A percentile compares a stretch with the other conserved stretches of the same genome.
phyloP scores from a whole-genome alignment of 1,140 invertebrate genomes.

The Sogatella furcifera region DNA sequence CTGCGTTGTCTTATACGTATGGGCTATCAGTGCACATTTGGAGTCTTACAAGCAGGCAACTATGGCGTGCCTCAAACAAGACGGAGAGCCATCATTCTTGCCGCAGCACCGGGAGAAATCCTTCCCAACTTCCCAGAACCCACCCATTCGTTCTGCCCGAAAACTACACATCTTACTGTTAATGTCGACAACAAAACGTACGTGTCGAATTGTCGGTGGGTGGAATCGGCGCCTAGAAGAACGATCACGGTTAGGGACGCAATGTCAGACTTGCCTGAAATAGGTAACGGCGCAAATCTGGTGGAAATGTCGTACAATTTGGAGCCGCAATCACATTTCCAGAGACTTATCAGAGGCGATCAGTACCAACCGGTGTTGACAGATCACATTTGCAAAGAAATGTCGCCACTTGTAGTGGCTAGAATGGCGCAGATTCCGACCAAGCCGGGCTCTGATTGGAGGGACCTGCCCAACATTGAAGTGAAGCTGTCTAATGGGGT shows the following conservation, averaged over 20 bases:
- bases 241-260: constrained; percentile 69
- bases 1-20: constrained; percentile 65
- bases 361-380: constrained; percentile 44
- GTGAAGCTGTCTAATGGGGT: constrained; percentile 59
- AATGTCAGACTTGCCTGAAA: constrained; percentile 70
- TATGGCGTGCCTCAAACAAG: constrained; percentile 79
- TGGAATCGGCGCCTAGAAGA: constrained; percentile 53
- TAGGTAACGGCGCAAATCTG: constrained; percentile 57
- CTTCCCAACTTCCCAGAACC: constrained; percentile 76
- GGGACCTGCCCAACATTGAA: constrained; percentile 72
- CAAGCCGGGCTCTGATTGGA: constrained; percentile 69
- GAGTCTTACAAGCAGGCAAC: constrained; percentile 74
- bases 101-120: constrained; percentile 67
- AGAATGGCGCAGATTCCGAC: constrained; percentile 68
- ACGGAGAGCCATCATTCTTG: constrained; percentile 65
- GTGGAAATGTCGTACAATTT: constrained; percentile 63
- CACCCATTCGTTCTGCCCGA: constrained; percentile 62
- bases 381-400: constrained; percentile 81
- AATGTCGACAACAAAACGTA: constrained; percentile 59
- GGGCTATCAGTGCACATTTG: constrained; percentile 84
- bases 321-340: constrained; percentile 64
- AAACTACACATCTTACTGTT: constrained; percentile 58
- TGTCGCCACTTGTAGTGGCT: constrained; percentile 66
- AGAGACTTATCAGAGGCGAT: constrained; percentile 49
- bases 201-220: constrained; percentile 37